Evolutionary conservation across 1,140 invertebrate species (phyloP).

Genomic region (Drosophila tsacasi): DNA sequence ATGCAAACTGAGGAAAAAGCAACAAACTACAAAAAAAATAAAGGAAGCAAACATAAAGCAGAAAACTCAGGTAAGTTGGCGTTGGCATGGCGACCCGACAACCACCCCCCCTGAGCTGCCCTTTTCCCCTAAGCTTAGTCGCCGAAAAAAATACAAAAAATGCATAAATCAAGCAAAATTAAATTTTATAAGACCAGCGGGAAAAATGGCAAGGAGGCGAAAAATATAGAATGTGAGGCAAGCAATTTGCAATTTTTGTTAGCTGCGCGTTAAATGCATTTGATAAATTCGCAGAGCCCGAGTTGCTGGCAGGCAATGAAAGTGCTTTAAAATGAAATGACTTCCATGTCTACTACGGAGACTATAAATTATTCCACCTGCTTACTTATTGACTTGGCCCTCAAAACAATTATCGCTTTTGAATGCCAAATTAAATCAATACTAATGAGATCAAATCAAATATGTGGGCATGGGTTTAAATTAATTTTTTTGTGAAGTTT

Average conservation of each 20-base stretch:
- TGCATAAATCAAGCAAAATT: conserved; percentile 81
- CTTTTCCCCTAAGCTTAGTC: conserved; percentile 14
- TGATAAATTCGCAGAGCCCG: conserved; percentile 36
- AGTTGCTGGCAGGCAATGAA: neutral
- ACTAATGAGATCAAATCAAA: neutral
- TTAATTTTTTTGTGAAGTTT: neutral
- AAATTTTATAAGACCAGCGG: conserved; percentile 58
- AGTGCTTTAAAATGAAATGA: conserved; percentile 27
- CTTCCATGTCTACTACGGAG: neutral
- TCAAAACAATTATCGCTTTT: conserved; percentile 3
- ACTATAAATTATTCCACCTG: neutral
- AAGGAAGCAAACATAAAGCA: conserved; percentile 64
- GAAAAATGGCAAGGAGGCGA: conserved; percentile 32
- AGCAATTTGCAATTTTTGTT: conserved; percentile 61
- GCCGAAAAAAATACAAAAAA: conserved; percentile 24
- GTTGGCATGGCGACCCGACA: conserved; percentile 51
- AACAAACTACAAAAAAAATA: conserved; percentile 47
- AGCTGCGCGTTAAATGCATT: conserved; percentile 51
- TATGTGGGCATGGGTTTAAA: neutral
- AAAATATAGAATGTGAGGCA: conserved; percentile 49
- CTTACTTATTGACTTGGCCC: conserved; percentile 9
- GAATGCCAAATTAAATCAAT: conserved; percentile 4
- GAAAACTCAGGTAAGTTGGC: conserved; percentile 65
- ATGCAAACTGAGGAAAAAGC: conserved; percentile 47
- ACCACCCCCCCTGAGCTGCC: conserved; percentile 29